phyloP scores from a whole-genome alignment of 2,797 vertebrate species.

The Sebastes elongatus region DNA sequence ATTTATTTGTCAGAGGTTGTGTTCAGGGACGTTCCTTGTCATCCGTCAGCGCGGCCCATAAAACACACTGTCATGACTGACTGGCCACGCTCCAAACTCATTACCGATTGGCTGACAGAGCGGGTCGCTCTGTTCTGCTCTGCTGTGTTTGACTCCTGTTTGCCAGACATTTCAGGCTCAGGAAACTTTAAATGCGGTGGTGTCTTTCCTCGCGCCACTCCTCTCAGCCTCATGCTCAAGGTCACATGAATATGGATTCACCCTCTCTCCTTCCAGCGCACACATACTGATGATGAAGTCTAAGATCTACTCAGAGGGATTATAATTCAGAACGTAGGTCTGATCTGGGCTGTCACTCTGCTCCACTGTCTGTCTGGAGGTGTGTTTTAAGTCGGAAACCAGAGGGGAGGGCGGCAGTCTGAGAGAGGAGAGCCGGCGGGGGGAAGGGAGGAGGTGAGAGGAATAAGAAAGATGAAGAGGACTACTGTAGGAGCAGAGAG shows the following conservation, averaged over 20 bases:
- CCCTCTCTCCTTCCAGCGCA: conserved; percentile 73
- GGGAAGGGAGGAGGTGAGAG: neutral
- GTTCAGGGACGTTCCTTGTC: conserved; percentile 77
- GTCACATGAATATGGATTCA: conserved; percentile 94
- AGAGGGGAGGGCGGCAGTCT: conserved; percentile 19
- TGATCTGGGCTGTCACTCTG: conserved; percentile 66
- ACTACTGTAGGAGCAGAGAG: conserved; percentile 44
- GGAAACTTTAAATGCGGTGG: conserved; percentile 78
- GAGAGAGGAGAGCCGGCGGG: neutral
- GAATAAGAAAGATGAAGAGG: conserved; percentile 69
- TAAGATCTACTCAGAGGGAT: conserved; percentile 80
- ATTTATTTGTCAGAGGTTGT: conserved; percentile 82
- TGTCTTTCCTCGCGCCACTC: conserved; percentile 64
- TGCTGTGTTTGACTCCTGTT: conserved; percentile 76
- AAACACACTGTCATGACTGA: conserved; percentile 83
- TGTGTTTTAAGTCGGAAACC: conserved; percentile 54
- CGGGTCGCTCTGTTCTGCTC: conserved; percentile 77
- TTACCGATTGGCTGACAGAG: conserved; percentile 83
- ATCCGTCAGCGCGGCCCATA: conserved; percentile 74
- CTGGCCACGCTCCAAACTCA: conserved; percentile 78
- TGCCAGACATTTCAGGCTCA: conserved; percentile 76
- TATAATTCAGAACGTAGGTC: conserved; percentile 76
- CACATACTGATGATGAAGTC: conserved; percentile 82
- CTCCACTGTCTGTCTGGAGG: conserved; percentile 59
- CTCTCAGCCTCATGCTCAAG: conserved; percentile 83